Conservation (phyloP, 1,140 invertebrate species). For the Adelges cooleyi region DNA sequence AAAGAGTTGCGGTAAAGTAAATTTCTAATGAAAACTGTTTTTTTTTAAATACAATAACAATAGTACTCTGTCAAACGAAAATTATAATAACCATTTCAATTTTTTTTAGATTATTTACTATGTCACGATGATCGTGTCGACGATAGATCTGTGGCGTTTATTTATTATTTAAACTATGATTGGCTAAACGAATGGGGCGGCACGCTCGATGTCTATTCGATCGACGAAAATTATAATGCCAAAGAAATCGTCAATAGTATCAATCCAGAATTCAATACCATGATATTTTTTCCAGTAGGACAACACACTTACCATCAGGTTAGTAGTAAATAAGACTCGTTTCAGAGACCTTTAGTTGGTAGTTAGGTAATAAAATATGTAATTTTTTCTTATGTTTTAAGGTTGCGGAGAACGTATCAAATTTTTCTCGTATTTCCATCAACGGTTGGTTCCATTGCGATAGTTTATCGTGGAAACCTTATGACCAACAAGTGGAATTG, state of each 20-base stretch:
- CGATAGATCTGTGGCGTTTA: slow-evolving; percentile 33
- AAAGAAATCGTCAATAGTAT: slow-evolving; percentile 16
- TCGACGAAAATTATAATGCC: slow-evolving; percentile 17
- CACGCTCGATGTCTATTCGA: slow-evolving; percentile 32
- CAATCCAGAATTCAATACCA: slow-evolving; percentile 31
- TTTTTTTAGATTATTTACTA: slow-evolving; percentile 33
- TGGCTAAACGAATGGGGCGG: slow-evolving; percentile 30
- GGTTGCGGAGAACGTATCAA: slow-evolving; percentile 32
- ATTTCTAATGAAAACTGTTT: too few relatives aligned
- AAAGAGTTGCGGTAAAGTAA: too few relatives aligned
- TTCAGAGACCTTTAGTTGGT: neutral
- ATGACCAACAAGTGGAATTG: neutral
- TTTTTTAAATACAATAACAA: too few relatives aligned
- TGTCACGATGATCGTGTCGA: slow-evolving; percentile 35
- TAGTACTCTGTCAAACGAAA: too few relatives aligned
- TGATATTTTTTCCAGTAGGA: slow-evolving; percentile 34
- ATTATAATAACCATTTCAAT: too few relatives aligned
- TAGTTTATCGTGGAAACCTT: neutral
- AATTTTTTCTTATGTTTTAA: too few relatives aligned
- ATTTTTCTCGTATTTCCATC: slow-evolving; percentile 30
- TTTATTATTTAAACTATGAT: slow-evolving; percentile 33
- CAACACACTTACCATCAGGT: slow-evolving; percentile 34
- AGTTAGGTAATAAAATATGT: neutral
- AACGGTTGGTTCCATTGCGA: slow-evolving; percentile 34
- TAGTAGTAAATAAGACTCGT: neutral